Evolutionary conservation across 2,797 vertebrate genomes (phyloP).

Genomic region (Coilia nasus): DNA sequence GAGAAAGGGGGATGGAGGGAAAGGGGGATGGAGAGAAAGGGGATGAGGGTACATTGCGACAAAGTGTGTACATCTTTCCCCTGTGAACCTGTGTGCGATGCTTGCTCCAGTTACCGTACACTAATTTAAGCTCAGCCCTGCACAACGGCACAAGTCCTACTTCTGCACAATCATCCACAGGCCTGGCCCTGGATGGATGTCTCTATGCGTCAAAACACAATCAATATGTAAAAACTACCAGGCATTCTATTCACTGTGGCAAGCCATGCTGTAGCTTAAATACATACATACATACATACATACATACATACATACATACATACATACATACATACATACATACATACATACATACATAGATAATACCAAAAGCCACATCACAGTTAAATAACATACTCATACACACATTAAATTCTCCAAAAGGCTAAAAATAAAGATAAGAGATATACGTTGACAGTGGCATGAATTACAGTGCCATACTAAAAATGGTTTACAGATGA

Average conservation of each 20-base stretch:
- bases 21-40: neutral
- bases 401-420: neutral
- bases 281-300: neutral
- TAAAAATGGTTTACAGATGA: neutral
- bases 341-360: neutral
- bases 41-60: neutral
- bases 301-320: no score
- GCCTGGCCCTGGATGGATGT: neutral
- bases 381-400: neutral
- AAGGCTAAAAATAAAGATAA: neutral
- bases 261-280: neutral
- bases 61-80: constrained; percentile 3
- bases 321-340: no score
- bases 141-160: neutral
- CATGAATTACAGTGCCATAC: neutral
- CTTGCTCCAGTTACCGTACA: constrained; percentile 18
- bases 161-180: neutral
- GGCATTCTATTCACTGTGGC: neutral
- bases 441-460: no score
- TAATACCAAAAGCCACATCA: neutral
- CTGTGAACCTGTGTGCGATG: constrained; percentile 14
- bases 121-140: constrained; percentile 17
- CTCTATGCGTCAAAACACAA: neutral
- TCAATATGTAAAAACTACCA: neutral
- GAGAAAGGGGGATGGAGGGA: neutral